These are phyloP conservation scores for Chrysolina oricalcia DNA, from an alignment of 2,888 invertebrate species.

Conservation along the genomic window DNA sequence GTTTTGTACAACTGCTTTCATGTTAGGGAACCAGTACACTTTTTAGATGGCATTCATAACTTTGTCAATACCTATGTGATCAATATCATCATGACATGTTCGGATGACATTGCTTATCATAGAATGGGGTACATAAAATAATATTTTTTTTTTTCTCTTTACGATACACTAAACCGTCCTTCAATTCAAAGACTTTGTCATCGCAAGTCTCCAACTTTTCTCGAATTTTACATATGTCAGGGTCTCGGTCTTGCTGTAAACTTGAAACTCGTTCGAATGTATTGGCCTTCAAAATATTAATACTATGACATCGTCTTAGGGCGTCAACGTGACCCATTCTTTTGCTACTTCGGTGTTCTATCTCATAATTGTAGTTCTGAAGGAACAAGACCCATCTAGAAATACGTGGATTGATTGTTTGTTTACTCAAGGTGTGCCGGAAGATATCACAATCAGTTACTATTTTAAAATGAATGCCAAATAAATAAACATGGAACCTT, in stretches of 20 bases:
- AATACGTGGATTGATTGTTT: slow-evolving; percentile 61
- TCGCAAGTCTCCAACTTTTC: slow-evolving; percentile 14
- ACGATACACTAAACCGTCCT: slow-evolving; percentile 32
- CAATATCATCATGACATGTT: slow-evolving; percentile 31
- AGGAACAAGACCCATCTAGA: slow-evolving; percentile 60
- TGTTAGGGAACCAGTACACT: too few relatives aligned
- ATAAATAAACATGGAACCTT: slow-evolving; percentile 60
- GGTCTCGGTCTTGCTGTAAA: too few relatives aligned
- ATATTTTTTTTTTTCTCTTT: slow-evolving; percentile 32
- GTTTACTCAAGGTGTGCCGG: slow-evolving; percentile 58
- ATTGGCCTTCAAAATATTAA: slow-evolving; percentile 53
- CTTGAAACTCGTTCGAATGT: too few relatives aligned
- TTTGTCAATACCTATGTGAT: slow-evolving; percentile 35
- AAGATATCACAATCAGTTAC: slow-evolving; percentile 61
- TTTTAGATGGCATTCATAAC: neutral
- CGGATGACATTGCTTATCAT: too few relatives aligned
- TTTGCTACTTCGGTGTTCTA: too few relatives aligned
- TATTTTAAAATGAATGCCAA: slow-evolving; percentile 59
- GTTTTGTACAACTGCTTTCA: too few relatives aligned
- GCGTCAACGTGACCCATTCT: slow-evolving; percentile 61
- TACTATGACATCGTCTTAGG: slow-evolving; percentile 53
- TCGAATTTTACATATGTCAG: slow-evolving; percentile 48
- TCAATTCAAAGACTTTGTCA: slow-evolving; percentile 33
- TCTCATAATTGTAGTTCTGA: too few relatives aligned
- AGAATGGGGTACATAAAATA: slow-evolving; percentile 37